Evolutionary conservation across 2,113 vertebrate species (phyloP), one percentile per base, ranked within the genome.

Genomic region (Campylomormyrus tamandua): DNA sequence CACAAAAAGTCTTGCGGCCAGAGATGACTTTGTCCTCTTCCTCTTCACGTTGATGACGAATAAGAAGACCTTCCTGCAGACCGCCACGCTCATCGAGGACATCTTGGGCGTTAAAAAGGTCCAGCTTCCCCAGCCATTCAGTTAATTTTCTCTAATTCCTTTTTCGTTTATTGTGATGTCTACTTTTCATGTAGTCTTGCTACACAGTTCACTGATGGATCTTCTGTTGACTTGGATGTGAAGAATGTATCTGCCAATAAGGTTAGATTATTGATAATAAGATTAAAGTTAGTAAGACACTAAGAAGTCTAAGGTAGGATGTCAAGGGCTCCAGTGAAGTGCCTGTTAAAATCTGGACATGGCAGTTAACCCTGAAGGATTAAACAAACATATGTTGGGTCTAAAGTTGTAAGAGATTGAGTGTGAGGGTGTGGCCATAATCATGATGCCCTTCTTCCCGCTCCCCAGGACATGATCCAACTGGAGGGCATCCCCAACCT

Each of bases 101-200:
- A 98, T 99, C 92, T 94, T 99, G 91, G 97, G 97, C 89, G 97
- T 98, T 89, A 99, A 99, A 96, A 99, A 99, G 97, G 98, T 99
- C 90, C 89, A 95, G 62, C 50, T 83, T 1, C 19, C 27, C 24
- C 56, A 87, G 7, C 62, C 74, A 83, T n/a, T 89, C 15, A 35
- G 27, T 11, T 31, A 0, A 42, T 52, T 83, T 21, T 21, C 45
- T 48, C 21, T 5, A 83, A 21, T 46, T 48, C 42, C 9, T 21
- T 24, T 83, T 46, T 19, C 1, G 19, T 83, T 83, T 45, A 6
- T 46, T 21, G 5, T 24, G 7, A 21, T 0, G 39, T 83, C 19
- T 42, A 10, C 19, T 83, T 83, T 80, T 39, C 39, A 42, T 21
- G 74, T 17, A 8, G 70, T 39, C 31, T 77, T 1, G 1, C 35